Evolutionary conservation across 2,888 invertebrate species (phyloP), one percentile per base, ranked within the genome.

Genomic region (Poecilobothrus nobilitatus): DNA sequence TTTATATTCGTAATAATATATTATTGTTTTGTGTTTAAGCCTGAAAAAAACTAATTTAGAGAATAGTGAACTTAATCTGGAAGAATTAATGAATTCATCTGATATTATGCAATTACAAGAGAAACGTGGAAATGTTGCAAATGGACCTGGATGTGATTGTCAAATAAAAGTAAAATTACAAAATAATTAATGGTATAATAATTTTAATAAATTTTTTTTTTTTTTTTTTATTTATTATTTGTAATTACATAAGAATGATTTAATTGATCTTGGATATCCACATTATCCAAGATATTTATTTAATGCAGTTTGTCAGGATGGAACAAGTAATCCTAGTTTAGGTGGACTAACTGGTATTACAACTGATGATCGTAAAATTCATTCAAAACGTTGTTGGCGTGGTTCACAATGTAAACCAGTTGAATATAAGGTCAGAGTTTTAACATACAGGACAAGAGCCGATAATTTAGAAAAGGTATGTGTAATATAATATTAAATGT

Each of bases 381-480:
- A 73, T n/a, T 79, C 77, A 68, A 37, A 44, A 10, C 70, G 68
- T 22, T 81, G 81, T 71, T 76, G 76, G 71, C 76, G 75, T 10
- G 81, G 81, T 65, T 75, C 80, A 67, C 73, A 77, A 33, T 81
- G 81, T 68, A 77, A 77, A 65, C 80, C 80, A 1, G 72, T 81
- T 37, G 80, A 81, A 67, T 81, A 81, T 67, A 80, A 79, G 72
- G 77, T 81, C 0, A 79, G 79, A 69, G 81, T 81, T 0, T 69
- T 81, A 1, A 76, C 78, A 6, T 72, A 76, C 34, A 76, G 75
- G 1, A 68, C 73, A 0, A 70, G 75, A 3, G 70, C 70, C 9
- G 76, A 77, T 62, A 73, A 71, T 37, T 12, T 53, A 18, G 53
- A 53, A 53, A 53, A 53, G 18, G 53, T 53, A n/a, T 15, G 18